phyloP scores from a whole-genome alignment of 2,113 vertebrate genomes.

The Barnardius zonarius region DNA sequence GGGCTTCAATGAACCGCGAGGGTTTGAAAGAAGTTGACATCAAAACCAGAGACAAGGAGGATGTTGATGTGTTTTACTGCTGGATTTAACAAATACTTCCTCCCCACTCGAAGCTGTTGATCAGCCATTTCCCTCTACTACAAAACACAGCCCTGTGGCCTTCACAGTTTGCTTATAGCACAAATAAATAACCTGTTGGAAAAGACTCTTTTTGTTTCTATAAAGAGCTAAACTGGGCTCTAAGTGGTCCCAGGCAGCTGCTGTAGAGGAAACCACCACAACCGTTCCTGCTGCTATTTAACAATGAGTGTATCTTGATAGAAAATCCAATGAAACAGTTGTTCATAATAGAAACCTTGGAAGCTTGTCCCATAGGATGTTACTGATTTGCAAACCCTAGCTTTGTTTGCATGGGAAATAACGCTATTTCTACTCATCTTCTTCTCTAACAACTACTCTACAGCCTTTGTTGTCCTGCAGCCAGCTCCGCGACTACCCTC shows the following conservation, averaged over 20 bases:
- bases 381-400: not conserved
- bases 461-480: not conserved
- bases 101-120: not conserved
- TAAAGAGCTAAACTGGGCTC: not conserved
- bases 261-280: not conserved
- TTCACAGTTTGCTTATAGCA: not conserved
- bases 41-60: not conserved
- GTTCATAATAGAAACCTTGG: not conserved
- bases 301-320: not conserved
- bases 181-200: constrained; percentile 2
- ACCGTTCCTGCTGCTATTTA: not conserved
- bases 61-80: not conserved
- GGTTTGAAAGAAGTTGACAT: not conserved
- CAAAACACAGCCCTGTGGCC: not conserved
- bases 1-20: fast-evolving
- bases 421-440: not conserved
- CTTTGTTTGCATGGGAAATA: constrained; percentile 3
- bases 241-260: not conserved
- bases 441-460: not conserved
- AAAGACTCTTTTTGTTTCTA: not conserved
- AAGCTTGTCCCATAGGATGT: not conserved
- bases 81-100: not conserved
- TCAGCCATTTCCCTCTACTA: not conserved
- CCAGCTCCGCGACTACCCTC: not conserved
- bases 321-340: not conserved